These are phyloP conservation scores for Cerceris ruficornis DNA, from an alignment of 2,888 invertebrate species.

Conservation along the genomic window DNA sequence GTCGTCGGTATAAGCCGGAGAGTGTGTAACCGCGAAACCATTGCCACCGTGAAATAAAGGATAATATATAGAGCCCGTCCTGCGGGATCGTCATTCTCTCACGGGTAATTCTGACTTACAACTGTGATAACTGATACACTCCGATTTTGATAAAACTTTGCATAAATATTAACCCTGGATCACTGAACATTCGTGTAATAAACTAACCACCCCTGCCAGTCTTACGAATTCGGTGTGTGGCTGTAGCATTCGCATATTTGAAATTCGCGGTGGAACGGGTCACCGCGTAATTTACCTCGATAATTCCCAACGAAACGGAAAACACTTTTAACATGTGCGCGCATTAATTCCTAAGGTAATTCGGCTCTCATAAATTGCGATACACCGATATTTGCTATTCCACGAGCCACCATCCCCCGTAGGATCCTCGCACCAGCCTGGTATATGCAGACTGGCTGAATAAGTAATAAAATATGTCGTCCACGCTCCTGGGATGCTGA, in stretches of 20 bases:
- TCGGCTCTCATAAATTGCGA: conserved; percentile 31
- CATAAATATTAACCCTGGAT: no score
- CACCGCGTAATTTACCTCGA: neutral
- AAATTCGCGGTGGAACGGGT: no score
- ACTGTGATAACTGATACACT: no score
- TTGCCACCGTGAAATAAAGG: conserved; percentile 38
- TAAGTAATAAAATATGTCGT: conserved; percentile 65
- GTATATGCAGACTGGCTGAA: conserved; percentile 46
- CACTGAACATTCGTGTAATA: no score
- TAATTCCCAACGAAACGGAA: neutral
- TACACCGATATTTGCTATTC: conserved; percentile 29
- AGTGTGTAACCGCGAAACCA: conserved; percentile 41
- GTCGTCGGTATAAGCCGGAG: conserved; percentile 18
- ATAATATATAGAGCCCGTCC: conserved; percentile 31
- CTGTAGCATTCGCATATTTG: no score
- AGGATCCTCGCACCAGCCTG: conserved; percentile 30
- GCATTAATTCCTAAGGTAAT: conserved; percentile 25
- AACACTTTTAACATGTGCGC: neutral
- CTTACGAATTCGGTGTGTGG: no score
- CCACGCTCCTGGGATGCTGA: conserved; percentile 49
- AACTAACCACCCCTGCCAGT: no score
- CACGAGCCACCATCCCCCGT: conserved; percentile 16
- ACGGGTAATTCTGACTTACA: conserved; percentile 26
- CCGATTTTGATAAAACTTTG: no score
- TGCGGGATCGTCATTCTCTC: conserved; percentile 10